Percentiles rank a stretch among this genome's conserved stretches.
phyloP scores from a whole-genome alignment of 1,140 invertebrate species.

The Coenobita brevimanus region DNA sequence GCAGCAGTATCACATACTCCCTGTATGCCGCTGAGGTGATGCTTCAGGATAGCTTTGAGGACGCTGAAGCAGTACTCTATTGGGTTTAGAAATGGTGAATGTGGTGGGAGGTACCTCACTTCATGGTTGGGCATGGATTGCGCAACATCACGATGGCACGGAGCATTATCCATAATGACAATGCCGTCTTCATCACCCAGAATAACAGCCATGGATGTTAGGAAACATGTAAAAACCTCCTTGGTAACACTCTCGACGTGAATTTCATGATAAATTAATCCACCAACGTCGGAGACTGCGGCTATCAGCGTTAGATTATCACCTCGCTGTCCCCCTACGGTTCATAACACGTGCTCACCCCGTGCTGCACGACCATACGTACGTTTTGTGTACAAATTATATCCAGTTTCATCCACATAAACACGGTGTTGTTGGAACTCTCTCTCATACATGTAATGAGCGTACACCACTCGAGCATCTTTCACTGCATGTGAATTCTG shows the following conservation, averaged over 20 bases:
- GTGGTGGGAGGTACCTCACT: conserved; percentile 16
- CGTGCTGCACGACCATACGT: conserved; percentile 17
- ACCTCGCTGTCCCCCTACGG: conserved; percentile 14
- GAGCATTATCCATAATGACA: conserved; percentile 13
- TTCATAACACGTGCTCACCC: conserved; percentile 16
- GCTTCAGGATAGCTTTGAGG: conserved; percentile 2
- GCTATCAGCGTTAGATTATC: conserved; percentile 24
- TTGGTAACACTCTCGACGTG: too few relatives aligned
- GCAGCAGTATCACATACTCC: not conserved
- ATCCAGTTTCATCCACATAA: conserved; percentile 24
- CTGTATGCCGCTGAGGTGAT: conserved; percentile 10
- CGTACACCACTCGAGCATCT: conserved; percentile 31
- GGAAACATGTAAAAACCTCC: not conserved
- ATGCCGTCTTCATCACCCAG: too few relatives aligned
- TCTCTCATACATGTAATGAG: conserved; percentile 32
- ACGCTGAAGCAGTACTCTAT: conserved; percentile 13
- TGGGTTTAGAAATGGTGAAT: conserved; percentile 18
- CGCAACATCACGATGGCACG: conserved; percentile 6
- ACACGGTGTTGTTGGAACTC: conserved; percentile 11
- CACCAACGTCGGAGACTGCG: conserved; percentile 7
- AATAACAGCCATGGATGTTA: not conserved
- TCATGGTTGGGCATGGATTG: not conserved
- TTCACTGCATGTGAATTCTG: conserved; percentile 2
- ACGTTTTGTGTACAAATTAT: conserved; percentile 30
- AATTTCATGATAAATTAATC: conserved; percentile 20